A percentile compares a stretch with the other conserved stretches of the same genome.
phyloP scores from a whole-genome alignment of 1,140 invertebrate genomes.

The Capitella teleta region DNA sequence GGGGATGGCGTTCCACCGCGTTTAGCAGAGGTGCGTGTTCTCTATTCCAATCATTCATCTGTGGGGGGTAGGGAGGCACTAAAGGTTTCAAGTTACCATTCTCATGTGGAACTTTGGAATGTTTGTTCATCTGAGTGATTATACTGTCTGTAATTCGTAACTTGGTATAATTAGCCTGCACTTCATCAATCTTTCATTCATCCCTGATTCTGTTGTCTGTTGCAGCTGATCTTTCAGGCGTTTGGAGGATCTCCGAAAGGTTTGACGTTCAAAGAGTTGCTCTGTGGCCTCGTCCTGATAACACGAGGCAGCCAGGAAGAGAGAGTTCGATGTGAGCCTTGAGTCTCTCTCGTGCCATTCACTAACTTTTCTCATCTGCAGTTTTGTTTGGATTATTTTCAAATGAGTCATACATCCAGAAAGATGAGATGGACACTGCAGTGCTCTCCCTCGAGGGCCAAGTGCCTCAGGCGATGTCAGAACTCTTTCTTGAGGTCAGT shows the following conservation, averaged over 20 bases:
- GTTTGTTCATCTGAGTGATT: neutral
- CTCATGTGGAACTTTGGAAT: neutral
- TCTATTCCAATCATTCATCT: neutral
- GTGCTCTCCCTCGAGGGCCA: slow-evolving; percentile 50
- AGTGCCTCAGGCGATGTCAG: slow-evolving; percentile 41
- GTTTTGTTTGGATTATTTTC: slow-evolving; percentile 77
- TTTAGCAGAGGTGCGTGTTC: slow-evolving; percentile 55
- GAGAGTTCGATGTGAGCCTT: slow-evolving; percentile 64
- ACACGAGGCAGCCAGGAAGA: slow-evolving; percentile 71
- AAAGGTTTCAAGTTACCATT: no score
- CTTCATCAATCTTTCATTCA: no score
- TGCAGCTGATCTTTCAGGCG: slow-evolving; percentile 60
- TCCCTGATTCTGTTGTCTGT: no score
- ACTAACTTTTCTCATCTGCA: slow-evolving; percentile 36
- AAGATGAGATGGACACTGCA: slow-evolving; percentile 60
- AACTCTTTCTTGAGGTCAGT: slow-evolving; percentile 45
- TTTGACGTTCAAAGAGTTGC: slow-evolving; percentile 67
- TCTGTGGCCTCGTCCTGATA: slow-evolving; percentile 70
- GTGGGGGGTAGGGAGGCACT: no score
- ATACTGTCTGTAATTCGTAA: neutral
- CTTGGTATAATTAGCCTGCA: no score
- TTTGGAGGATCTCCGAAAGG: slow-evolving; percentile 70
- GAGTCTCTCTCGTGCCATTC: neutral
- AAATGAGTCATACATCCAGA: slow-evolving; percentile 64
- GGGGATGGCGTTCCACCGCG: slow-evolving; percentile 67